phyloP scores from a whole-genome alignment of 2,113 vertebrate genomes.

The Catharus fuscescens region DNA sequence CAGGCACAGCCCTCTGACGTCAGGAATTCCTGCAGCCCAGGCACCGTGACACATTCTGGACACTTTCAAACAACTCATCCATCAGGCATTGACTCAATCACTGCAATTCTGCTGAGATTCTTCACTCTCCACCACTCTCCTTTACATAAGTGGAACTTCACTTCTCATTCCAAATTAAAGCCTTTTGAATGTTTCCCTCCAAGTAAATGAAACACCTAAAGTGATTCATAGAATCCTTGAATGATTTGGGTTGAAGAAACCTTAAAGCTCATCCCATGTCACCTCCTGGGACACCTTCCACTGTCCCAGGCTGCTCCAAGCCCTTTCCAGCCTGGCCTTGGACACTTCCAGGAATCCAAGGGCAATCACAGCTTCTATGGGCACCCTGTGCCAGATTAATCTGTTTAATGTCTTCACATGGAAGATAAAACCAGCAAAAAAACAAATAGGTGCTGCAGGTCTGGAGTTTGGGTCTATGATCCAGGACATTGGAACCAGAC shows the following conservation, averaged over 20 bases:
- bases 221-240: neutral
- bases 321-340: accelerated
- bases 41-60: neutral
- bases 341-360: neutral
- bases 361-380: neutral
- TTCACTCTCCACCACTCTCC: neutral
- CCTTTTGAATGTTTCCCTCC: neutral
- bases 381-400: neutral
- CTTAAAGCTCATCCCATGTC: neutral
- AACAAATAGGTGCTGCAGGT: neutral
- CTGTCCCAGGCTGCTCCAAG: accelerated
- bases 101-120: neutral
- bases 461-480: neutral
- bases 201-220: neutral
- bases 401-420: neutral
- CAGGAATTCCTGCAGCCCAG: neutral
- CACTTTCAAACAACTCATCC: neutral
- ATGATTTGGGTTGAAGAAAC: neutral
- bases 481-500: neutral
- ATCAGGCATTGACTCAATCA: neutral
- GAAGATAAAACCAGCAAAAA: neutral
- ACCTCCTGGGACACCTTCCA: neutral
- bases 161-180: neutral
- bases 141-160: neutral
- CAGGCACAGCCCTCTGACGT: neutral